Conservation (phyloP, 1,140 invertebrate genomes). For the Mactra quadrangularis region DNA sequence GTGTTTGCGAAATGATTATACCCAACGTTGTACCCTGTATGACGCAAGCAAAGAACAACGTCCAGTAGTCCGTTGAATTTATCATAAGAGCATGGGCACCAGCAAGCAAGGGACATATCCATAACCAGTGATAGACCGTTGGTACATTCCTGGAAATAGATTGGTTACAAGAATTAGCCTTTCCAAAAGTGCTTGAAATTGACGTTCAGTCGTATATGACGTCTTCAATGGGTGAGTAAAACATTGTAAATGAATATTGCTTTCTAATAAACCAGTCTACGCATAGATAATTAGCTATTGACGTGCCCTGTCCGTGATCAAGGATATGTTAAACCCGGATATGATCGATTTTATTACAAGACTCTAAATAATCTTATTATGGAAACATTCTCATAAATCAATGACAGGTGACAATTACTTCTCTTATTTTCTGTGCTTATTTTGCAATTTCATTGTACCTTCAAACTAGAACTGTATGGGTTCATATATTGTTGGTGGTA, state of each 20-base stretch:
- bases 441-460: no score
- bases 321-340: background rate
- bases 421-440: no score
- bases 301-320: background rate
- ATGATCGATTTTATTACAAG: no score
- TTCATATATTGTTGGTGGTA: no score
- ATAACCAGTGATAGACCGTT: slow-evolving; percentile 1
- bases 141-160: background rate
- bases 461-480: no score
- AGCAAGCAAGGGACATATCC: no score
- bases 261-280: background rate
- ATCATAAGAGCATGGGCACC: background rate
- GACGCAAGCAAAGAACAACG: no score
- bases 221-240: background rate
- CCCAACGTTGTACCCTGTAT: background rate
- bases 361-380: no score
- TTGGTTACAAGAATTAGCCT: background rate
- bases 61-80: no score
- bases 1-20: background rate
- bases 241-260: background rate
- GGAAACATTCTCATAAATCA: no score
- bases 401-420: no score
- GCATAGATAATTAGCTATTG: background rate
- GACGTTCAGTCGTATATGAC: no score
- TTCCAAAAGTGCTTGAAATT: background rate